These are phyloP conservation scores for Pantherophis alleghaniensis DNA, from an alignment of 2,797 vertebrate species.

Conservation along the genomic window DNA sequence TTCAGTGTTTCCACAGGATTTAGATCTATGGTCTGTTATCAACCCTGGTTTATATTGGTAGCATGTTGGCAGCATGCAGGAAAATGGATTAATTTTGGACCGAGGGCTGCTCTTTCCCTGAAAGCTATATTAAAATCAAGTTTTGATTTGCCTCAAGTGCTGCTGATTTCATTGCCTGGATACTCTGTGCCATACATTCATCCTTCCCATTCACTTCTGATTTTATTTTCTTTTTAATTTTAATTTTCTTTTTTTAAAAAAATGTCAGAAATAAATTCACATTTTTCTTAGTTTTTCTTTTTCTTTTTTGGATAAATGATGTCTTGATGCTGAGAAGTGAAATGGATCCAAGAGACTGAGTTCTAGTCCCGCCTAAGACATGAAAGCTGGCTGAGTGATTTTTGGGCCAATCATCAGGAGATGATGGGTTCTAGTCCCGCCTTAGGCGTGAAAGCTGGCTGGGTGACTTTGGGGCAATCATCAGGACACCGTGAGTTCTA, in stretches of 20 bases:
- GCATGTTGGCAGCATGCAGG: neutral
- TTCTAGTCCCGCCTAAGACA: neutral
- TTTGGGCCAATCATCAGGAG: too few species aligned
- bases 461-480: too few species aligned
- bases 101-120: neutral
- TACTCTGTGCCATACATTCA: too few species aligned
- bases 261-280: neutral
- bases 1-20: neutral
- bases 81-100: neutral
- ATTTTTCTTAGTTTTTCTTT: neutral
- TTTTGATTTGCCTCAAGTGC: neutral
- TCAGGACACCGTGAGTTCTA: too few species aligned
- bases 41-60: neutral
- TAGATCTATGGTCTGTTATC: neutral
- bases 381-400: neutral
- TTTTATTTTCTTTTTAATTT: too few species aligned
- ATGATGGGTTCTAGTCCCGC: too few species aligned
- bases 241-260: neutral
- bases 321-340: neutral
- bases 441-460: too few species aligned
- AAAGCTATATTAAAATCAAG: neutral
- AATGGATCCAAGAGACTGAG: neutral
- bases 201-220: neutral
- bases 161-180: neutral
- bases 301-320: neutral